Evolutionary conservation across 2,797 vertebrate genomes (phyloP).

Genomic region (Syncerus caffer): DNA sequence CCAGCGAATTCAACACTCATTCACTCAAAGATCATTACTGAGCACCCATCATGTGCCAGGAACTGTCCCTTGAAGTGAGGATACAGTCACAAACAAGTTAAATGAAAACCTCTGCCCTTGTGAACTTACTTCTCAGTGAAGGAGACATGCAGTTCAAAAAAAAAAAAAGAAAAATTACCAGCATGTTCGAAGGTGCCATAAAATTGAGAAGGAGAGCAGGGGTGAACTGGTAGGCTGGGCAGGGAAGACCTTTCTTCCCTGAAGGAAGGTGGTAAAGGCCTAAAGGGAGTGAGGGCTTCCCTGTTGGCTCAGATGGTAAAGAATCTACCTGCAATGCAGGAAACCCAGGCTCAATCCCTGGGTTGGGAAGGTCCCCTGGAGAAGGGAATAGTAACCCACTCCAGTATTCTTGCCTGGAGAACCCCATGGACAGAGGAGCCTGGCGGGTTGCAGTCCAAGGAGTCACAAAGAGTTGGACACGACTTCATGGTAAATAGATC

Average conservation of each 20-base stretch:
- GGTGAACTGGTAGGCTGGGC: fast-evolving
- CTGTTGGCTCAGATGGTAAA: background rate
- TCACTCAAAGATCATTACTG: fast-evolving
- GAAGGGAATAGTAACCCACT: background rate
- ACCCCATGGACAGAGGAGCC: background rate
- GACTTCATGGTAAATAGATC: background rate
- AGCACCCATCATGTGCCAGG: fast-evolving
- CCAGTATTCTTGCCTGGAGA: background rate
- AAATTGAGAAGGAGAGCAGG: background rate
- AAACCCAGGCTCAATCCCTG: background rate
- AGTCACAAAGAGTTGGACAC: fast-evolving
- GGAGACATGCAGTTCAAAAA: background rate
- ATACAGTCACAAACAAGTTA: fast-evolving
- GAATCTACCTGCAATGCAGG: background rate
- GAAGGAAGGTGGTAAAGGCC: background rate
- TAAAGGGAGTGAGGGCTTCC: background rate
- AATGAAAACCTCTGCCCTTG: background rate
- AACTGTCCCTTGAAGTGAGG: background rate
- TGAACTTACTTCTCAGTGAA: background rate
- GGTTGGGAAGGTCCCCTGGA: background rate
- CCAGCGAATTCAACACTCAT: background rate
- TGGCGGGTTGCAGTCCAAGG: background rate
- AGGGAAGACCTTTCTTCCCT: background rate
- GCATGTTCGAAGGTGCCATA: background rate
- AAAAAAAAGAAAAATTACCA: background rate